Evolutionary conservation across 1,140 invertebrate genomes (phyloP).

Genomic region (Orchestia grillus): DNA sequence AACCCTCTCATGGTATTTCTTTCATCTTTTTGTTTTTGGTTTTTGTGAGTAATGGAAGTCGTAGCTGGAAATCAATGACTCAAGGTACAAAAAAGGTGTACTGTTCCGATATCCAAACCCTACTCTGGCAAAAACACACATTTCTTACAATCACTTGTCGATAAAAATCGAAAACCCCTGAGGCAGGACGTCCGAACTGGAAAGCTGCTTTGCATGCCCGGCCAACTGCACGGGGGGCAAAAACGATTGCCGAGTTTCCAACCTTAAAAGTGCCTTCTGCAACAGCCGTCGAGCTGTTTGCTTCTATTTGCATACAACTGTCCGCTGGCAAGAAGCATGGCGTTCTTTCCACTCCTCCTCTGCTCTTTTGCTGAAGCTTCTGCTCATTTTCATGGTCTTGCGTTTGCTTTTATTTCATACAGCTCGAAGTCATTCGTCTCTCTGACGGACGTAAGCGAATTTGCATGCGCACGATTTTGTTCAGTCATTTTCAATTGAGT

Average conservation of each 20-base stretch:
- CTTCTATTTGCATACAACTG: neutral
- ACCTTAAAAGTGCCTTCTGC: neutral
- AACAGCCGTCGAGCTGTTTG: neutral
- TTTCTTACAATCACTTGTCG: neutral
- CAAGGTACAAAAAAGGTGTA: neutral
- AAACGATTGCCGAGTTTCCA: neutral
- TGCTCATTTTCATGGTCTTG: neutral
- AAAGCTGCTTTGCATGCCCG: neutral
- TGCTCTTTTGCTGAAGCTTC: neutral
- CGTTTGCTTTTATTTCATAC: no score
- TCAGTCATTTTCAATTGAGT: no score
- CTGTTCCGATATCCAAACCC: neutral
- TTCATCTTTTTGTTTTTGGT: no score
- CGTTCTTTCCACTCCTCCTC: neutral
- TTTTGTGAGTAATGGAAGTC: neutral
- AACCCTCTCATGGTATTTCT: no score
- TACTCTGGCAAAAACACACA: neutral
- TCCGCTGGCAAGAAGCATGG: neutral
- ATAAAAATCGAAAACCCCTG: neutral
- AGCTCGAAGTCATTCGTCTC: no score
- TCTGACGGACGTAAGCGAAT: no score
- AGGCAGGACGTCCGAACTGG: neutral
- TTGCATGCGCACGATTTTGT: no score
- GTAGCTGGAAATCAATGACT: neutral
- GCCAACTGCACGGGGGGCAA: neutral